A percentile compares a stretch with the other conserved stretches of the same genome.
phyloP scores from a whole-genome alignment of 1,140 invertebrate species.

The Lordiphosa stackelbergi region DNA sequence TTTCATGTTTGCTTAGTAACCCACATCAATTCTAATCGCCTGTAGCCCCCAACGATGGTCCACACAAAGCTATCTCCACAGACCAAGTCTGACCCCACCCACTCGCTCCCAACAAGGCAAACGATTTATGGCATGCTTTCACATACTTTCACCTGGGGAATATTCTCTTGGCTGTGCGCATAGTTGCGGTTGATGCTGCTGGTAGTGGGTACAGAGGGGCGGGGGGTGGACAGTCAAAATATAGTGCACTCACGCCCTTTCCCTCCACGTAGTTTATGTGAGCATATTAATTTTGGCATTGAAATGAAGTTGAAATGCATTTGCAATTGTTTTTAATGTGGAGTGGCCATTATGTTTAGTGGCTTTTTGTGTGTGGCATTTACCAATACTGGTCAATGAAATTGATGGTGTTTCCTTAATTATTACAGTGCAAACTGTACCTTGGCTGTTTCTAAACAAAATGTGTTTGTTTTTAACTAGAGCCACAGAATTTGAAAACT shows the following conservation, averaged over 20 bases:
- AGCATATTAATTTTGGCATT: conserved; percentile 71
- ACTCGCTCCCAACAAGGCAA: conserved; percentile 32
- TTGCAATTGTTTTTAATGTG: conserved; percentile 59
- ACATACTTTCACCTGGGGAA: conserved; percentile 75
- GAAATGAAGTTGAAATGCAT: conserved; percentile 62
- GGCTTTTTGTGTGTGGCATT: conserved; percentile 39
- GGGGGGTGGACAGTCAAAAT: conserved; percentile 8
- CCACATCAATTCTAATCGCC: conserved; percentile 74
- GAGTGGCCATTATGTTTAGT: conserved; percentile 30
- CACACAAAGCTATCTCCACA: not conserved
- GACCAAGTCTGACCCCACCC: conserved; percentile 1
- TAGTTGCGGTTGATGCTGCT: conserved; percentile 43
- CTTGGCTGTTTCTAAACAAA: not conserved
- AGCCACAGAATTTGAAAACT: no score
- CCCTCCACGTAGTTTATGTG: conserved; percentile 46
- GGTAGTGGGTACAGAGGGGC: conserved; percentile 2
- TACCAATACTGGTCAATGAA: conserved; percentile 31
- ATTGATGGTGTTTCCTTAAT: conserved; percentile 23
- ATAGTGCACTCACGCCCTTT: conserved; percentile 24
- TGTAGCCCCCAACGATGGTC: conserved; percentile 25
- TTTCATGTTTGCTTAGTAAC: conserved; percentile 76
- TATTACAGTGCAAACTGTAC: not conserved
- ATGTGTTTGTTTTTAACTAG: no score
- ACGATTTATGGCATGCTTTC: conserved; percentile 76
- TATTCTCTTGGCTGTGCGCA: conserved; percentile 53